A percentile compares a stretch with the other conserved stretches of the same genome.
Evolutionary conservation across 2,797 vertebrate species (phyloP).

Genomic region (Adelosebastes latens): DNA sequence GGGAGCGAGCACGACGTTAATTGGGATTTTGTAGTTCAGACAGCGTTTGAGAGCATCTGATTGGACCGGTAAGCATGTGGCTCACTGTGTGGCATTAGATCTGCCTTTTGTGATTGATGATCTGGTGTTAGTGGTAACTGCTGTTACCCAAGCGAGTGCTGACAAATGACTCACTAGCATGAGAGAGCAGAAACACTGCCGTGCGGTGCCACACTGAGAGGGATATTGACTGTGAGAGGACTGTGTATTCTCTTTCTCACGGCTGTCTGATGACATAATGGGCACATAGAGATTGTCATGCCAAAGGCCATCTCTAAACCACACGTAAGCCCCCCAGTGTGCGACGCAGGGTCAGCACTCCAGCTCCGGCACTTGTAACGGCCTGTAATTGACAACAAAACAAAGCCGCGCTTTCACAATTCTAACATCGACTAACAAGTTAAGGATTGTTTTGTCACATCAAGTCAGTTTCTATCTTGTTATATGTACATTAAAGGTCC

Average conservation of each 20-base stretch:
- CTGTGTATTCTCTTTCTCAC: conserved; percentile 34
- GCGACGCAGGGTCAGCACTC: not conserved
- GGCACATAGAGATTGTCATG: conserved; percentile 21
- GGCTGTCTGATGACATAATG: conserved; percentile 46
- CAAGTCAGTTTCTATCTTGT: not conserved
- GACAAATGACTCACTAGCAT: conserved; percentile 63
- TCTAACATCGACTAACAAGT: not conserved
- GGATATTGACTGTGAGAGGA: conserved; percentile 49
- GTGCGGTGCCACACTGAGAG: conserved; percentile 30
- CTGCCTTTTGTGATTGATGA: conserved; percentile 68
- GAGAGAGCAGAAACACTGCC: conserved; percentile 35
- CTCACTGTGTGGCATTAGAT: conserved; percentile 51
- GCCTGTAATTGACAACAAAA: not conserved
- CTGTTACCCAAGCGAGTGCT: conserved; percentile 48
- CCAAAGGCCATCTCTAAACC: conserved; percentile 19
- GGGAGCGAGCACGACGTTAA: conserved; percentile 21
- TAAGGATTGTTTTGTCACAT: not conserved
- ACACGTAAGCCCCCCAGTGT: conserved; percentile 1
- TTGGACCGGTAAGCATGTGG: conserved; percentile 57
- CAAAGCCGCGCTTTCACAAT: not conserved
- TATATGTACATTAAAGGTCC: too few species aligned
- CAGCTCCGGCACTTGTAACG: not conserved
- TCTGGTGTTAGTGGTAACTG: conserved; percentile 52
- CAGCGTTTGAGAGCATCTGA: conserved; percentile 38
- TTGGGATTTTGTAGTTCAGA: conserved; percentile 41